Percentiles rank a stretch among this genome's conserved stretches.
Evolutionary conservation across 2,888 invertebrate species (phyloP).

Genomic region (Hesperia comma): DNA sequence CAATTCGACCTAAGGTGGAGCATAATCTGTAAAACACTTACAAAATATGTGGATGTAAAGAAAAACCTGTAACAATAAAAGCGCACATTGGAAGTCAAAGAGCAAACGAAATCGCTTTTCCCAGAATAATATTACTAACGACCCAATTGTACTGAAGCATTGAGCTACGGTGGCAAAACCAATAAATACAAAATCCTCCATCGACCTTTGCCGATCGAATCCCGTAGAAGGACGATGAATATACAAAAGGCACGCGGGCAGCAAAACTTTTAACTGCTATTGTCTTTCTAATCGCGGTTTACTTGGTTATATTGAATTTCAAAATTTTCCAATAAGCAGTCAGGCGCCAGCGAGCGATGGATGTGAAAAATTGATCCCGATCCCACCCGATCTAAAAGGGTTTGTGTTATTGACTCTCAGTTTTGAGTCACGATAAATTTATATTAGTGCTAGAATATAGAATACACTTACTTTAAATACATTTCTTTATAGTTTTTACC

Average conservation of each 20-base stretch:
- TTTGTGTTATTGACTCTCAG: slow-evolving; percentile 54
- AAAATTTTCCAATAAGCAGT: slow-evolving; percentile 54
- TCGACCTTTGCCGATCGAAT: slow-evolving; percentile 66
- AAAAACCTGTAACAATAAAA: slow-evolving; percentile 76
- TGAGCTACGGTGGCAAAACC: slow-evolving; percentile 74
- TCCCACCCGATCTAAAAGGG: slow-evolving; percentile 52
- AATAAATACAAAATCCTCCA: slow-evolving; percentile 79
- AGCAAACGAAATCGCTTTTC: slow-evolving; percentile 80
- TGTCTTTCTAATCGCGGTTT: slow-evolving; percentile 63
- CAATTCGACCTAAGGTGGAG: slow-evolving; percentile 67
- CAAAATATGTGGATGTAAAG: slow-evolving; percentile 62
- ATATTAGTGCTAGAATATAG: neutral
- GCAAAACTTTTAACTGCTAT: slow-evolving; percentile 63
- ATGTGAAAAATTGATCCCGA: slow-evolving; percentile 64
- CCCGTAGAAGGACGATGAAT: slow-evolving; percentile 62
- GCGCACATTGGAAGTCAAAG: slow-evolving; percentile 78
- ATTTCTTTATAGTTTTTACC: too few relatives aligned
- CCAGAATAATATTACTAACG: slow-evolving; percentile 83
- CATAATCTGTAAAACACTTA: slow-evolving; percentile 44
- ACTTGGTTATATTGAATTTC: slow-evolving; percentile 62
- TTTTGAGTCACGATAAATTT: slow-evolving; percentile 25
- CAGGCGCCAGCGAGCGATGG: slow-evolving; percentile 49
- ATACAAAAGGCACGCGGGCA: slow-evolving; percentile 65
- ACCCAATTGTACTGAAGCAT: slow-evolving; percentile 80
- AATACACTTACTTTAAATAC: neutral